phyloP scores from a whole-genome alignment of 2,797 vertebrate species.

The Oreochromis grahami region DNA sequence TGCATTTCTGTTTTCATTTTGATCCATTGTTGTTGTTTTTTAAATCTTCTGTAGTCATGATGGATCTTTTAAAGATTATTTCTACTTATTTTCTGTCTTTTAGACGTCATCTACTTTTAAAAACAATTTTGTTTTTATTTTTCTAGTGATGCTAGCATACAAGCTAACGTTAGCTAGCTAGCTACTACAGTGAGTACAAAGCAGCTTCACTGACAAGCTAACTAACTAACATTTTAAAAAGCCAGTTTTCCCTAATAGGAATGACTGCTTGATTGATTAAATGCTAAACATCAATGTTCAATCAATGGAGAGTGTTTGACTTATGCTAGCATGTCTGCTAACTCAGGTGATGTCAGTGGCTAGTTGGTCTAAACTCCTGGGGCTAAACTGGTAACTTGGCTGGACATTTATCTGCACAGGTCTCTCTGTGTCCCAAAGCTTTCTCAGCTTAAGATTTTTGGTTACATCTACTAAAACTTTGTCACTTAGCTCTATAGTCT shows the following conservation, averaged over 20 bases:
- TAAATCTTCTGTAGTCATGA: not conserved
- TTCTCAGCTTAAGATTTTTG: not conserved
- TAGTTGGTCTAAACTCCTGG: not conserved
- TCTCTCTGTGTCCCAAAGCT: accelerated
- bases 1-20: not conserved
- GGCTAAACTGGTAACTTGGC: not conserved
- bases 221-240: not conserved
- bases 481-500: not conserved
- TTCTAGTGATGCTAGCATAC: not conserved
- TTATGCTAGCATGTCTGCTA: not conserved
- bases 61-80: not conserved
- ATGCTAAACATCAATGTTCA: not conserved
- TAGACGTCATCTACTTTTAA: accelerated
- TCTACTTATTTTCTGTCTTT: not conserved
- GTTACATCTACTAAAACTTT: not conserved
- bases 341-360: not conserved
- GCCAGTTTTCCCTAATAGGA: not conserved
- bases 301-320: accelerated
- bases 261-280: not conserved
- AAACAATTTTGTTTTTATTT: accelerated
- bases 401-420: not conserved
- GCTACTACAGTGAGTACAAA: not conserved
- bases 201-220: not conserved
- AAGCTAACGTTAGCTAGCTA: not conserved
- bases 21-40: not conserved